phyloP scores from a whole-genome alignment of 2,888 invertebrate species.

The Molanna angustata region DNA sequence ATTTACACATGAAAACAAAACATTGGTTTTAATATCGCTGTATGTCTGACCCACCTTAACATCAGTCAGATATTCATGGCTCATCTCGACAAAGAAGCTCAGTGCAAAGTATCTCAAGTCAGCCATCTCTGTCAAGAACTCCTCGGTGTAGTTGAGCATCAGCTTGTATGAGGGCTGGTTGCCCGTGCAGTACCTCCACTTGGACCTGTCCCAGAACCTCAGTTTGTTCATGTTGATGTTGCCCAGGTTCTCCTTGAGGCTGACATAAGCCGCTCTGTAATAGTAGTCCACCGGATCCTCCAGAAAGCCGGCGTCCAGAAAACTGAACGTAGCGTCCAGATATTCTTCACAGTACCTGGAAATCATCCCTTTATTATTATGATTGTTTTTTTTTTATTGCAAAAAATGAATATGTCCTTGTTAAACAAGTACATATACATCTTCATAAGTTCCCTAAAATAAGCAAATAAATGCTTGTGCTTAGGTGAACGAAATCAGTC shows the following conservation, averaged over 20 bases:
- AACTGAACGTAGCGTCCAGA: conserved; percentile 26
- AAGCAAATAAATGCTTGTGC: too few relatives aligned
- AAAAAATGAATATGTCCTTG: too few relatives aligned
- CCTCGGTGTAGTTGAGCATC: conserved; percentile 31
- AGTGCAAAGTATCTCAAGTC: conserved; percentile 29
- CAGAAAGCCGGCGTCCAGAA: conserved; percentile 24
- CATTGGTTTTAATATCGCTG: background rate
- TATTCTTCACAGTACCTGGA: conserved; percentile 31
- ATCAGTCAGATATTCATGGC: conserved; percentile 31
- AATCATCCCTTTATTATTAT: too few relatives aligned
- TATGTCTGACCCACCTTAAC: conserved; percentile 27
- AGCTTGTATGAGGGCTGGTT: conserved; percentile 30
- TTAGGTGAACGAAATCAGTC: too few relatives aligned
- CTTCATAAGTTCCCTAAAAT: too few relatives aligned
- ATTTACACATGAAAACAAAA: too few relatives aligned
- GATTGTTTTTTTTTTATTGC: too few relatives aligned
- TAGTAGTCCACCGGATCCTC: conserved; percentile 32
- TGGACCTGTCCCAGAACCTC: conserved; percentile 27
- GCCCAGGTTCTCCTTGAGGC: conserved; percentile 19
- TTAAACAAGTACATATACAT: too few relatives aligned
- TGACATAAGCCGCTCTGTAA: conserved; percentile 27
- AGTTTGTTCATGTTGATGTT: conserved; percentile 23
- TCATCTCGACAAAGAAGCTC: conserved; percentile 31
- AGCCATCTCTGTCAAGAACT: conserved; percentile 30
- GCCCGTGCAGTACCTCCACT: conserved; percentile 28